Percentiles rank a stretch among this genome's conserved stretches.
These are phyloP conservation scores for Drosophila cracens DNA, from an alignment of 2,888 invertebrate genomes.

Conservation along the genomic window DNA sequence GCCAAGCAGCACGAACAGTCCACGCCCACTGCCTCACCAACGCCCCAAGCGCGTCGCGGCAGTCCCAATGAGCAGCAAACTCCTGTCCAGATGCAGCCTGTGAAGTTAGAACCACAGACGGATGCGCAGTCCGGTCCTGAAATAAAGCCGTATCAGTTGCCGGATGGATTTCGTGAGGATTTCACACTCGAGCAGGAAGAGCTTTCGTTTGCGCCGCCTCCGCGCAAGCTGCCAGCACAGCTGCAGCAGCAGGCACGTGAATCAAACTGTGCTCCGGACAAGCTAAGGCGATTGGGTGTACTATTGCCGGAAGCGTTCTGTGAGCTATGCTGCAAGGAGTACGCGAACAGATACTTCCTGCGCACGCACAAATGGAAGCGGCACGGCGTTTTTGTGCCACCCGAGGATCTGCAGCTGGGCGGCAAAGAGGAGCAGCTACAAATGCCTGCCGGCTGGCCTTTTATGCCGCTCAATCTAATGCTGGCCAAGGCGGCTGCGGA, in stretches of 20 bases:
- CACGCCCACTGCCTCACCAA: constrained; percentile 43
- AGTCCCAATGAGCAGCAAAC: constrained; percentile 46
- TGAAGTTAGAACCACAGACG: constrained; percentile 53
- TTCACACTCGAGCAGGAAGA: constrained; percentile 85
- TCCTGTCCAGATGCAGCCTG: constrained; percentile 14
- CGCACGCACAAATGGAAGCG: constrained; percentile 96
- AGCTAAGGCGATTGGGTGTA: constrained; percentile 91
- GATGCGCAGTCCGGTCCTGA: constrained; percentile 18
- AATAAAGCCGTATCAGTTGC: constrained; percentile 80
- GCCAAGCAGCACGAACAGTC: constrained; percentile 87
- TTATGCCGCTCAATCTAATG: constrained; percentile 91
- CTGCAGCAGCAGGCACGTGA: constrained; percentile 89
- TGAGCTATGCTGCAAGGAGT: constrained; percentile 96
- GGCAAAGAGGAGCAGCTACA: constrained; percentile 62
- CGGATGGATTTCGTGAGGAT: constrained; percentile 85
- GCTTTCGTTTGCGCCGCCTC: constrained; percentile 85
- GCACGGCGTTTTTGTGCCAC: constrained; percentile 92
- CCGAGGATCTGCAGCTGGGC: constrained; percentile 85
- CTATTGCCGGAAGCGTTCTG: constrained; percentile 96
- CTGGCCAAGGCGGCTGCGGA: constrained; percentile 84
- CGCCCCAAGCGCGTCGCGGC: constrained; percentile 40
- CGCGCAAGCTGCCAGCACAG: constrained; percentile 87
- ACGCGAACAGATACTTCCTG: constrained; percentile 96
- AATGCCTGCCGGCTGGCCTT: constrained; percentile 76
- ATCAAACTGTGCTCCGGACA: constrained; percentile 90